These are phyloP conservation scores for Microcebus tavaratra DNA, from an alignment of 2,113 vertebrate species.

Conservation along the genomic window DNA sequence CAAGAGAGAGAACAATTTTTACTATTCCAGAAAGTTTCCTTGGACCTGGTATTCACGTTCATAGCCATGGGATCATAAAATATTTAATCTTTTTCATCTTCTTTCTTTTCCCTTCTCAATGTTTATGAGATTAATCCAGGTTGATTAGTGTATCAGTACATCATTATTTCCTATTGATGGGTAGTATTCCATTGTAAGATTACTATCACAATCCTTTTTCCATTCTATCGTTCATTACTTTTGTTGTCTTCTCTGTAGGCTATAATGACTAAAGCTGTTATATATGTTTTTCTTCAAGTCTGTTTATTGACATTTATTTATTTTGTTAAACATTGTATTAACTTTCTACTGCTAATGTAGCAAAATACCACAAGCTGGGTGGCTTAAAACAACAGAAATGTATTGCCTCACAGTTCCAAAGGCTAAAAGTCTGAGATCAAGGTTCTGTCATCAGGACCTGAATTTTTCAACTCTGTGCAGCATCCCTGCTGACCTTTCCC, in stretches of 20 bases:
- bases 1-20: not conserved
- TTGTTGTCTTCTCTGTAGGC: not conserved
- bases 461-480: not conserved
- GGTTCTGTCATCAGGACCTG: not conserved
- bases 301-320: not conserved
- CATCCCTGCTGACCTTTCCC: not conserved
- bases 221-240: not conserved
- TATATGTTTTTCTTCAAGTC: not conserved
- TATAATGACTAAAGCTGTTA: not conserved
- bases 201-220: not conserved
- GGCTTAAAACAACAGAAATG: not conserved
- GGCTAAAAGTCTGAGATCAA: not conserved
- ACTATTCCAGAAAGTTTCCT: not conserved
- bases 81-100: not conserved
- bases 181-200: not conserved
- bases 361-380: not conserved
- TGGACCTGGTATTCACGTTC: not conserved
- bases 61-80: not conserved
- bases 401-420: not conserved
- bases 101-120: not conserved
- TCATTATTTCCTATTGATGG: not conserved
- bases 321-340: not conserved
- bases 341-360: not conserved
- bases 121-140: not conserved
- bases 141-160: not conserved